Percentiles rank a stretch among this genome's conserved stretches.
Conservation (phyloP, 2,113 vertebrate genomes). For the Scalopus aquaticus region DNA sequence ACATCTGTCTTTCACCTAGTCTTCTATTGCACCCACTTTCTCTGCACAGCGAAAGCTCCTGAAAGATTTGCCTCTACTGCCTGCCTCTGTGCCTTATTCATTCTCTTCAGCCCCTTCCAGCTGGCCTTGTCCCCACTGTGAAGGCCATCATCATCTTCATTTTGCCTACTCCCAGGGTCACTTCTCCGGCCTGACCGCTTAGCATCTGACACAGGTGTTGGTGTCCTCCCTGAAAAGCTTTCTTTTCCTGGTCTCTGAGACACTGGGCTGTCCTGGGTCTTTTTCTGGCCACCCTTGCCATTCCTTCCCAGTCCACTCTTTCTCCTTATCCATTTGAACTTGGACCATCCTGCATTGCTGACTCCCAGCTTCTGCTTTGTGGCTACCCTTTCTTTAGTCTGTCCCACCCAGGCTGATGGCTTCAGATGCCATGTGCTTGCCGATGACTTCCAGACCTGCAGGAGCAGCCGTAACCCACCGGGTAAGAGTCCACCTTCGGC, state of each 20-base stretch:
- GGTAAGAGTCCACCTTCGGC: no score
- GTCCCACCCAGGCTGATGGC: not conserved
- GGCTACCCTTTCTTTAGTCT: not conserved
- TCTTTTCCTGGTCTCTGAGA: not conserved
- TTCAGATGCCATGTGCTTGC: not conserved
- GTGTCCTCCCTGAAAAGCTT: not conserved
- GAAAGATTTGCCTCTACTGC: accelerated
- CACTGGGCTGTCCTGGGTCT: no score
- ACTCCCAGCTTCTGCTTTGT: not conserved
- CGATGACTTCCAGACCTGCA: not conserved
- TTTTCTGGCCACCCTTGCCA: not conserved
- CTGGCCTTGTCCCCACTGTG: not conserved
- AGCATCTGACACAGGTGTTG: not conserved
- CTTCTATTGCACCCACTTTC: not conserved
- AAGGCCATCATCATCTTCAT: not conserved
- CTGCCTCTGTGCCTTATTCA: accelerated
- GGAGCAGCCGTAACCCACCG: accelerated
- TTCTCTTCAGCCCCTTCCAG: not conserved
- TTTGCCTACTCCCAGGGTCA: not conserved
- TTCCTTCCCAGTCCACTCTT: not conserved
- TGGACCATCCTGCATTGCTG: not conserved
- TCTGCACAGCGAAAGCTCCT: accelerated
- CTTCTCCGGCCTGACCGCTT: not conserved
- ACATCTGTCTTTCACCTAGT: accelerated
- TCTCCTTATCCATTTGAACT: not conserved